Base-by-base conservation (phyloP, 2,888 invertebrate species). In the Zonitis immaculata region DNA sequence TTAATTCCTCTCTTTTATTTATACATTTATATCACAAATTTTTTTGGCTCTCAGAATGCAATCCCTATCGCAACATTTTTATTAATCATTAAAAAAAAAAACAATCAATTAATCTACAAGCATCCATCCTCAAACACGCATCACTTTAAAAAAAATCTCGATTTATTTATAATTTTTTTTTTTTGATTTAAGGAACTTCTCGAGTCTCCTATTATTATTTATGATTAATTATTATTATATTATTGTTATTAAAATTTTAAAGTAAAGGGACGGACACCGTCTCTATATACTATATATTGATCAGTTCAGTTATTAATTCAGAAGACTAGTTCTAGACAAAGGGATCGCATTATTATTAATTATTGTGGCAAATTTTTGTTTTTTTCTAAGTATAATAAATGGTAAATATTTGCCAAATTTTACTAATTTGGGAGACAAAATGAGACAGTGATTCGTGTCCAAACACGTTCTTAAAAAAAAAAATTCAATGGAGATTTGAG, bases 1-100 rank as follows among this genome's bases (percentile, higher is more conserved):
- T 68, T 68, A 68, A 59, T 60, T 66, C 42, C 64, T 72, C 72
- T 74, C 73, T 73, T 74, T 83, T 76, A 74, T 74, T 35, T 83
- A 83, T 83, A 83, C 81, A 81, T 82, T 82, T 83, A 77, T 83
- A 84, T 84, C 84, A 84, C 84, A 84, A 83, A 83, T 83, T 83
- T 82, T 83, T 83, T 84, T 83, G 83, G 83, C 82, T 82, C 81
- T 82, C 81, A 74, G 73, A 81, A 82, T 83, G 82, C 81, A 82
- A 82, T 82, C 82, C 76, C 81, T 80, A 81, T 80, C 80, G 69
- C 69, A 72, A 72, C 70, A 73, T 71, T 69, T 68, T 66, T 35
- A 14, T 32, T 32, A 7, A 11, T 35, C 7, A 6, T 73, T 72
- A 70, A 66, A 70, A 73, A 71, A 73, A 71, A 73, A 70, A 73